Evolutionary conservation across 2,888 invertebrate species (phyloP).

Genomic region (Clusia tigrina): DNA sequence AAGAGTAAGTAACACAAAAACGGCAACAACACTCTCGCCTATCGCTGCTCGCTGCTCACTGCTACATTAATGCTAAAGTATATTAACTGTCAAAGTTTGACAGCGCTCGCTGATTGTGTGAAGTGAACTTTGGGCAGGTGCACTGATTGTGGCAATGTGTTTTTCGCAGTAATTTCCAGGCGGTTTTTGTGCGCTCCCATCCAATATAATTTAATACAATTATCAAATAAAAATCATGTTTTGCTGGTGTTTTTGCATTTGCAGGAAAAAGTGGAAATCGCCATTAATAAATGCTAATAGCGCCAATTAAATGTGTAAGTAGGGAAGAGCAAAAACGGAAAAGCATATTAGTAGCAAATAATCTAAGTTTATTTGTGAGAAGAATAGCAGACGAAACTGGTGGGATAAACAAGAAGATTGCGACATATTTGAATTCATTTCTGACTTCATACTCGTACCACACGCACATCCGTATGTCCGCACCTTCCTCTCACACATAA

Average conservation of each 20-base stretch:
- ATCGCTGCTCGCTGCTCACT: too few relatives aligned
- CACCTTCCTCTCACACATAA: too few relatives aligned
- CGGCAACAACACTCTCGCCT: slow-evolving; percentile 3
- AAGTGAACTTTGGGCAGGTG: slow-evolving; percentile 44
- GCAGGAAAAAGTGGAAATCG: slow-evolving; percentile 43
- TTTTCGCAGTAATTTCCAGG: not conserved
- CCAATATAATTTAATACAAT: slow-evolving; percentile 46
- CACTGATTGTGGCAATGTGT: slow-evolving; percentile 23
- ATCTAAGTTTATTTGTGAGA: too few relatives aligned
- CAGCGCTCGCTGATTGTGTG: slow-evolving; percentile 47
- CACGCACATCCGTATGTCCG: too few relatives aligned
- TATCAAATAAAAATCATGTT: slow-evolving; percentile 43
- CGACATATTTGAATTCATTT: too few relatives aligned
- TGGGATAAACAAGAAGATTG: too few relatives aligned
- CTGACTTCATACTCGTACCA: too few relatives aligned
- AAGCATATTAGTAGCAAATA: too few relatives aligned
- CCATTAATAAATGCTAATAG: slow-evolving; percentile 53
- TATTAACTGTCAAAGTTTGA: slow-evolving; percentile 44
- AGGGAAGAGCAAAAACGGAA: not conserved
- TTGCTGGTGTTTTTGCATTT: not conserved
- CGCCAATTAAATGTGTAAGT: slow-evolving; percentile 40
- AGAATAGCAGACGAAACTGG: too few relatives aligned
- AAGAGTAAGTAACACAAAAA: not conserved
- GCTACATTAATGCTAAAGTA: slow-evolving; percentile 9
- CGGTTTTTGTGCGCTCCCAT: slow-evolving; percentile 13